Percentiles rank a stretch among this genome's conserved stretches.
These are phyloP conservation scores for zebrafish (Danio rerio) DNA, from an alignment of 2,113 vertebrate species.

Conservation along the genomic window DNA sequence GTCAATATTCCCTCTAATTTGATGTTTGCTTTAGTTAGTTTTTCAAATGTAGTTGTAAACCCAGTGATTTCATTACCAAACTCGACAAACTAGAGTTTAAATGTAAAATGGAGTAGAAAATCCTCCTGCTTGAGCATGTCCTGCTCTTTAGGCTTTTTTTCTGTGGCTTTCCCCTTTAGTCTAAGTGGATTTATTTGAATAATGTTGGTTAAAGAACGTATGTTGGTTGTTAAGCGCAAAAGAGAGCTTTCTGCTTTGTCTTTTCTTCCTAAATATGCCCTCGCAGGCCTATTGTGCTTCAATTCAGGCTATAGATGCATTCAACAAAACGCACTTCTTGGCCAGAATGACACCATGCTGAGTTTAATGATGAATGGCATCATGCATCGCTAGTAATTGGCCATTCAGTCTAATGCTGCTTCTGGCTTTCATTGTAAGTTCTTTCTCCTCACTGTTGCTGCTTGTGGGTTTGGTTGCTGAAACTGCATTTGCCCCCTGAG, in stretches of 20 bases:
- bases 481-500: constrained; percentile 35
- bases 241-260: constrained; percentile 3
- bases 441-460: constrained; percentile 37
- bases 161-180: neutral
- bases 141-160: neutral
- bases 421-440: constrained; percentile 41
- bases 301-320: constrained; percentile 34
- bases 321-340: constrained; percentile 16
- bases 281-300: constrained; percentile 18
- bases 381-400: constrained; percentile 50
- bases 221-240: constrained; percentile 8
- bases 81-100: neutral
- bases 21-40: constrained; percentile 33
- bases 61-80: neutral
- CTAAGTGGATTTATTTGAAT: constrained; percentile 7
- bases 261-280: constrained; percentile 1
- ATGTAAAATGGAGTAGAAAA: neutral
- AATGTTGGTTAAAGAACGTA: neutral
- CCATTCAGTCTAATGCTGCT: constrained; percentile 48
- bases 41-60: constrained; percentile 8
- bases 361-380: constrained; percentile 48
- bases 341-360: constrained; percentile 33
- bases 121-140: neutral
- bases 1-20: constrained; percentile 26
- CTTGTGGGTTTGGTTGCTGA: constrained; percentile 33